Percentiles rank a stretch among this genome's conserved stretches.
phyloP scores from a whole-genome alignment of 2,888 invertebrate species.

The Abrostola triplasia region DNA sequence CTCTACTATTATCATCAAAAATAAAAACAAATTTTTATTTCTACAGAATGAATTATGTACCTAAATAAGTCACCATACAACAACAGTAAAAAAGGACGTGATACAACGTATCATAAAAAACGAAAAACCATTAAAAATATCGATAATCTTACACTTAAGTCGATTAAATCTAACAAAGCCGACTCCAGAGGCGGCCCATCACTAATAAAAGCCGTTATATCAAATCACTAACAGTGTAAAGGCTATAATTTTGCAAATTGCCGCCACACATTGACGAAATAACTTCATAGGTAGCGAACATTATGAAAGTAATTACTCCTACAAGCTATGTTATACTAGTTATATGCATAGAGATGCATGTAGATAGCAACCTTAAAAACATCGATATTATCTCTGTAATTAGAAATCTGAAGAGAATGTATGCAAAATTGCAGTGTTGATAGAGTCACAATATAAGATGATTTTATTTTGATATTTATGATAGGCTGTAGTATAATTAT shows the following conservation, averaged over 20 bases:
- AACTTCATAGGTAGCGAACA: slow-evolving; percentile 69
- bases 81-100: neutral
- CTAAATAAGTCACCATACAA: neutral
- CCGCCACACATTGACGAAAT: slow-evolving; percentile 65
- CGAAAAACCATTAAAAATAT: slow-evolving; percentile 8
- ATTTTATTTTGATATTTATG: neutral
- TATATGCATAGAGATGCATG: slow-evolving; percentile 4
- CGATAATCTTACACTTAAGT: slow-evolving; percentile 29
- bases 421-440: neutral
- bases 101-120: slow-evolving; percentile 12
- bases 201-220: slow-evolving; percentile 73
- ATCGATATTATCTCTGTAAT: slow-evolving; percentile 25
- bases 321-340: slow-evolving; percentile 6
- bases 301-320: slow-evolving; percentile 64
- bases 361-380: slow-evolving; percentile 7
- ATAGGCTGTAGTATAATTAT: no score
- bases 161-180: slow-evolving; percentile 41
- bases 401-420: slow-evolving; percentile 9
- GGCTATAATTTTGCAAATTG: slow-evolving; percentile 81
- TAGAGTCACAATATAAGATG: neutral
- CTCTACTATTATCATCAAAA: no score
- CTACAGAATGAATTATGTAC: neutral
- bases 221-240: slow-evolving; percentile 72
- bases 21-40: no score
- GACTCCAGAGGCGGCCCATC: slow-evolving; percentile 42